phyloP scores from a whole-genome alignment of 2,113 vertebrate genomes.

The Diglossa brunneiventris region DNA sequence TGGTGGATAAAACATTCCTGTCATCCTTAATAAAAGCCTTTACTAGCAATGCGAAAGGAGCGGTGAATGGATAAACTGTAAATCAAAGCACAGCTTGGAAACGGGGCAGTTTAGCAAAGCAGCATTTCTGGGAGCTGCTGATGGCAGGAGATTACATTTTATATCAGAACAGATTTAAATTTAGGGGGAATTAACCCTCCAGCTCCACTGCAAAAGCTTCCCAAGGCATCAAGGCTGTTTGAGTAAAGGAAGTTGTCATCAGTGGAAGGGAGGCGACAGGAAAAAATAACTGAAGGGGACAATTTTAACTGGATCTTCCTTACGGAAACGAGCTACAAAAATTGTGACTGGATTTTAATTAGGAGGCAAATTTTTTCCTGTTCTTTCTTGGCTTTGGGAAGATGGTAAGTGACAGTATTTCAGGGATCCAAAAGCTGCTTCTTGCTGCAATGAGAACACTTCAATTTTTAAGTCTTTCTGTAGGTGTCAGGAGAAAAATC shows the following conservation, averaged over 20 bases:
- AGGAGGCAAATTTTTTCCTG: not conserved
- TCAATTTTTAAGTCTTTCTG: not conserved
- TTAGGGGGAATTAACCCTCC: slow-evolving; percentile 44
- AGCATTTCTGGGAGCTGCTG: slow-evolving; percentile 42
- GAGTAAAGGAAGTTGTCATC: not conserved
- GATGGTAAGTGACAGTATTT: not conserved
- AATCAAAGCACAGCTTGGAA: slow-evolving; percentile 50
- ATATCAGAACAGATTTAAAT: slow-evolving; percentile 45
- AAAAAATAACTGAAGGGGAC: not conserved
- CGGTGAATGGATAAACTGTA: slow-evolving; percentile 17
- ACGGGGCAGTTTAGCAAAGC: slow-evolving; percentile 34
- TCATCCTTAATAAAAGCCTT: slow-evolving; percentile 54
- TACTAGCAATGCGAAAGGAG: slow-evolving; percentile 45
- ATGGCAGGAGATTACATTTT: slow-evolving; percentile 58
- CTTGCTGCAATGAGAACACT: not conserved
- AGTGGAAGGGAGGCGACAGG: not conserved
- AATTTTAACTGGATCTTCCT: not conserved
- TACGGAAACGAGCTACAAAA: not conserved
- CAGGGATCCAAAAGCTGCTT: not conserved
- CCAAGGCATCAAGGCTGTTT: not conserved
- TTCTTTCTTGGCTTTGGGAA: not conserved
- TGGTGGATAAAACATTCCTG: slow-evolving; percentile 55
- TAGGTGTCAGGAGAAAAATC: not conserved
- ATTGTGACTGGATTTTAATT: not conserved
- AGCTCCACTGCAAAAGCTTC: not conserved